These are phyloP conservation scores for Noctilio leporinus DNA, from an alignment of 2,113 vertebrate genomes.

Conservation along the genomic window DNA sequence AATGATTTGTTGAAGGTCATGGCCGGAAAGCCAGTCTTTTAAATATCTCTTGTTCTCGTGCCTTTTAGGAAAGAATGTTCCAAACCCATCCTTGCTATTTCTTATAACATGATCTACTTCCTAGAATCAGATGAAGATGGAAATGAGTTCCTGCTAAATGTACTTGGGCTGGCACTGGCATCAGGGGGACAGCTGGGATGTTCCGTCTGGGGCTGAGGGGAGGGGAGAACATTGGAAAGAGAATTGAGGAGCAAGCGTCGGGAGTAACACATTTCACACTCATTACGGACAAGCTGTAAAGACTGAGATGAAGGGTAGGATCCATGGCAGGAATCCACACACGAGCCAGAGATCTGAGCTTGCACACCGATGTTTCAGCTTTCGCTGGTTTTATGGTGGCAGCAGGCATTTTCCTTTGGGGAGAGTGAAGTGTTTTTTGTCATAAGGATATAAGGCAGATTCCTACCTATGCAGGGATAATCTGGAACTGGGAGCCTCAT, in stretches of 20 bases:
- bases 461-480: neutral
- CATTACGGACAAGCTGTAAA: neutral
- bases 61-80: slow-evolving; percentile 32
- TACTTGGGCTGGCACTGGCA: slow-evolving; percentile 10
- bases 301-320: rapidly evolving
- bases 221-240: neutral
- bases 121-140: slow-evolving; percentile 59
- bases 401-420: neutral
- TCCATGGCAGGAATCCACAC: rapidly evolving
- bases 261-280: neutral
- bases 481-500: neutral
- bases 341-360: neutral
- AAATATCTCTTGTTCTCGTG: slow-evolving; percentile 42
- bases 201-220: neutral
- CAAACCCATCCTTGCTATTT: slow-evolving; percentile 22
- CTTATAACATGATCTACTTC: slow-evolving; percentile 56
- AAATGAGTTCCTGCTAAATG: slow-evolving; percentile 54
- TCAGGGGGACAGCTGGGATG: slow-evolving; percentile 53
- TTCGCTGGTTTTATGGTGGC: neutral
- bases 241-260: neutral
- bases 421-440: neutral
- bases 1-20: slow-evolving; percentile 25
- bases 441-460: neutral
- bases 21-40: slow-evolving; percentile 31
- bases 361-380: rapidly evolving